A percentile compares a stretch with the other conserved stretches of the same genome.
Evolutionary conservation across 2,888 invertebrate species (phyloP).

Genomic region (Xestoiulus laeticollis): DNA sequence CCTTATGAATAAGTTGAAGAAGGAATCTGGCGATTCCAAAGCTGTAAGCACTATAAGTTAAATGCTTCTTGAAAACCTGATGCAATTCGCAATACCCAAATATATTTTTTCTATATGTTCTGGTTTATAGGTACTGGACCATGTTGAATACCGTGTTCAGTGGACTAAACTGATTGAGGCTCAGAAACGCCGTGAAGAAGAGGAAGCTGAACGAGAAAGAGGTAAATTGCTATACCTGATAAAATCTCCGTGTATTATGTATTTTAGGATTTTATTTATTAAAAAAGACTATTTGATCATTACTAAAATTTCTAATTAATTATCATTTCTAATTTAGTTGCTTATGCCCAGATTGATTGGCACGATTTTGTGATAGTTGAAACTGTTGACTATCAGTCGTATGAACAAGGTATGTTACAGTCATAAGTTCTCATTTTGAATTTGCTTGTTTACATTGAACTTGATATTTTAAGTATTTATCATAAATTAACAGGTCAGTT

Average conservation of each 20-base stretch:
- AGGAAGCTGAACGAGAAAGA: slow-evolving; percentile 92
- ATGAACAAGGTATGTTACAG: slow-evolving; percentile 79
- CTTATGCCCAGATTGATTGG: slow-evolving; percentile 98
- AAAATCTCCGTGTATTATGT: not conserved
- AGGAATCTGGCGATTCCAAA: slow-evolving; percentile 76
- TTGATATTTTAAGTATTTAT: slow-evolving; percentile 27
- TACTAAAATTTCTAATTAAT: slow-evolving; percentile 44
- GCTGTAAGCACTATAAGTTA: slow-evolving; percentile 65
- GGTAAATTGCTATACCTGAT: slow-evolving; percentile 63
- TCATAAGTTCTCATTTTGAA: not conserved
- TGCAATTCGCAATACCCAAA: not conserved
- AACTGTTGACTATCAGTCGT: slow-evolving; percentile 97
- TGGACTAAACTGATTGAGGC: slow-evolving; percentile 96
- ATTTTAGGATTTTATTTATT: not conserved
- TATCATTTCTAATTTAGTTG: slow-evolving; percentile 61
- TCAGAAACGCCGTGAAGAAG: slow-evolving; percentile 91
- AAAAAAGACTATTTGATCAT: not conserved
- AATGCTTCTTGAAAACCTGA: not conserved
- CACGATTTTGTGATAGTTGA: slow-evolving; percentile 99
- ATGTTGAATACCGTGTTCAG: slow-evolving; percentile 92
- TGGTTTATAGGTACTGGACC: slow-evolving; percentile 73
- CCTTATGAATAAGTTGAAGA: slow-evolving; percentile 75
- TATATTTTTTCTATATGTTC: not conserved
- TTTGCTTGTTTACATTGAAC: not conserved
- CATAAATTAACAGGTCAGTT: slow-evolving; percentile 71